A percentile compares a stretch with the other conserved stretches of the same genome.
phyloP scores from a whole-genome alignment of 2,113 vertebrate genomes.

The pig (Sus scrofa) region T2T-Sscrofa CM000830.6:36859501-36860000 shows the following conservation, averaged over 20 bases:
- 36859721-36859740: neutral
- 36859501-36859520: too few relatives aligned
- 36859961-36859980: neutral
- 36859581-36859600: too few relatives aligned
- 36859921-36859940: neutral
- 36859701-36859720: too few relatives aligned
- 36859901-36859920: neutral
- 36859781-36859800: neutral
- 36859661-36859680: too few relatives aligned
- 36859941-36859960: neutral
- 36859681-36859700: too few relatives aligned
- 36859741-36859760: neutral
- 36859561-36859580: too few relatives aligned
- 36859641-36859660: too few relatives aligned
- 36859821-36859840: neutral
- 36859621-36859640: too few relatives aligned
- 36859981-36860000: conserved; percentile 8
- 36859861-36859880: neutral
- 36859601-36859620: too few relatives aligned
- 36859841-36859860: neutral
- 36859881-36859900: neutral
- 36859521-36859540: too few relatives aligned
- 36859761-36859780: neutral
- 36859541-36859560: too few relatives aligned
- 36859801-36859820: conserved; percentile 4